phyloP scores from a whole-genome alignment of 2,113 vertebrate genomes.

The Percina caprodes region DNA sequence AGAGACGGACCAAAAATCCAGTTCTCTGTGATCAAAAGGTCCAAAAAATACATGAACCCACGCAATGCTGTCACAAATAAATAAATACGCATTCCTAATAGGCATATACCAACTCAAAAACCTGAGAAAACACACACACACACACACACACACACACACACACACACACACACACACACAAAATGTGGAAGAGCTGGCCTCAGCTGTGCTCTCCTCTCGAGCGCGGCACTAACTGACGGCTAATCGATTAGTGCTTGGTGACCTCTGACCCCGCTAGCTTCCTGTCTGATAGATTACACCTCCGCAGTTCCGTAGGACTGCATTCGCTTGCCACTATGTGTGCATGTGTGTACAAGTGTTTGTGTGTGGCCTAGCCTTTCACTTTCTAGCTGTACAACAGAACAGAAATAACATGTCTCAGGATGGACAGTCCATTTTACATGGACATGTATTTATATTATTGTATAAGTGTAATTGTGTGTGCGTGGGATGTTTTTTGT shows the following conservation, averaged over 20 bases:
- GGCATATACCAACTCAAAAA: slow-evolving; percentile 29
- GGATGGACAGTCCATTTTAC: slow-evolving; percentile 9
- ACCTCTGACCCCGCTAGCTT: slow-evolving; percentile 92
- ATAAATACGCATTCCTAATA: slow-evolving; percentile 52
- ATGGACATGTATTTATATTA: background rate
- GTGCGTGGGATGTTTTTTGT: slow-evolving; percentile 3
- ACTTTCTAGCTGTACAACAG: slow-evolving; percentile 26
- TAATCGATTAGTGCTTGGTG: slow-evolving; percentile 98
- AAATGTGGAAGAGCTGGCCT: slow-evolving; percentile 84
- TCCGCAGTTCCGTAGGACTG: slow-evolving; percentile 68
- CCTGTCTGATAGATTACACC: slow-evolving; percentile 93
- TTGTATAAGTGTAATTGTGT: background rate
- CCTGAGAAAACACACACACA: slow-evolving; percentile 32
- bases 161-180: slow-evolving; percentile 40
- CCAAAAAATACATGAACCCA: slow-evolving; percentile 81
- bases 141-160: slow-evolving; percentile 40
- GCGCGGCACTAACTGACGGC: slow-evolving; percentile 93
- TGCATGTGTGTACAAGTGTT: slow-evolving; percentile 32
- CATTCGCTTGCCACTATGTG: slow-evolving; percentile 37
- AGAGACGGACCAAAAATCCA: slow-evolving; percentile 92
- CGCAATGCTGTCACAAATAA: slow-evolving; percentile 55
- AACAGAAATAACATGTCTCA: slow-evolving; percentile 39
- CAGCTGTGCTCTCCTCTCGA: slow-evolving; percentile 92
- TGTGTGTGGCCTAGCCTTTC: slow-evolving; percentile 2
- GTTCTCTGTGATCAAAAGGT: slow-evolving; percentile 81